Base-by-base conservation (phyloP, 1,140 invertebrate genomes). In the Aphis gossypii region DNA sequence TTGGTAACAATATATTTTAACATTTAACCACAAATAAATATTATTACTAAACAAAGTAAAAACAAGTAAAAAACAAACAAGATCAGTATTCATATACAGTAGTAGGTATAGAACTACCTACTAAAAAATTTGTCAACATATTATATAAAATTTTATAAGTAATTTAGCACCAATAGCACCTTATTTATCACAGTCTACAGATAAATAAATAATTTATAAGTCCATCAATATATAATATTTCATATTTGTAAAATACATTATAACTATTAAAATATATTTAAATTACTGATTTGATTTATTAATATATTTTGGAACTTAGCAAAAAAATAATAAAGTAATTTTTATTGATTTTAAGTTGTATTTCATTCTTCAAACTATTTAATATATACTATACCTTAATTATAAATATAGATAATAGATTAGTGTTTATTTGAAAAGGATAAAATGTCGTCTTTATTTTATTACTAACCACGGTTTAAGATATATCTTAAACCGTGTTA, bases 161-260 rank as follows among this genome's bases (percentile, higher is more conserved):
- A 20, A 35, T 84, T 44, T 92, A 92, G 48, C 46, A 91, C 56
- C 21, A 38, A 41, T 83, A 83, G 82, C 1, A 87, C 86, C 82
- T 83, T 86, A 86, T 60, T 93, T 93, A 93, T 93, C 92, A 93
- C 92, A 92, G 90, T 76, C 48, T 41, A 91, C 90, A 92, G 91
- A 92, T 56, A 84, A 93, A 93, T 86, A 86, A 20, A 93, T 51
- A 84, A 84, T 86, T 41, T 93, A 14, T 93, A 84, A 92, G 82
- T 92, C 9, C 21, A 83, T 92, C 44, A 92, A 76, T 83, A 82
- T 30, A 84, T 76, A 44, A 51, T 35, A 54, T 54, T 38, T n/a
- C 6, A 18, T 90, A 38, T 23, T 90, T 60, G 20, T 51, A 51
- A 88, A 48, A 54, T 88, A 54, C 18, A 54, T n/a, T 88, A 88